These are phyloP conservation scores for Caretta caretta DNA, from an alignment of 2,113 vertebrate species.

Conservation along the genomic window DNA sequence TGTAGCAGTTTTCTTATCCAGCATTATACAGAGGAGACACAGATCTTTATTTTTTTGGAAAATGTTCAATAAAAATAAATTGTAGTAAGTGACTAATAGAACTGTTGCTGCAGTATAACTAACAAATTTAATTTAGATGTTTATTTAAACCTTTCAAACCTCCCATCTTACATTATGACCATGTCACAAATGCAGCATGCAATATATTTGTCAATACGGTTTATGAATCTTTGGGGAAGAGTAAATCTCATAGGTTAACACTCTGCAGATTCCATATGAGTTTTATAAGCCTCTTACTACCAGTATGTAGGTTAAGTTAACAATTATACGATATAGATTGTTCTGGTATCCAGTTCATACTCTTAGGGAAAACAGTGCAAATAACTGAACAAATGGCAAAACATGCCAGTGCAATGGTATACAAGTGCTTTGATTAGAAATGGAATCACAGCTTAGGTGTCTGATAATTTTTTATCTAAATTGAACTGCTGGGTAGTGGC, in stretches of 20 bases:
- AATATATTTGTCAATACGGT: slow-evolving; percentile 51
- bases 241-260: slow-evolving; percentile 12
- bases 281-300: slow-evolving; percentile 21
- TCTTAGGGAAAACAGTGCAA: fast-evolving
- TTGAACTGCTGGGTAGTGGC: fast-evolving
- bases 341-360: not conserved
- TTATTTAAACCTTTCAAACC: slow-evolving; percentile 62
- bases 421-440: not conserved
- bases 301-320: slow-evolving; percentile 41
- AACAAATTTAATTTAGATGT: slow-evolving; percentile 41
- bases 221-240: slow-evolving; percentile 47
- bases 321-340: not conserved
- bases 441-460: fast-evolving
- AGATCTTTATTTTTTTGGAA: slow-evolving; percentile 31
- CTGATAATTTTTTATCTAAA: not conserved
- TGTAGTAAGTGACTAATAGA: not conserved
- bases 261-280: not conserved
- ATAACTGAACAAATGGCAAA: fast-evolving
- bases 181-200: slow-evolving; percentile 25
- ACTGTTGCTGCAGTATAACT: not conserved
- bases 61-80: slow-evolving; percentile 56
- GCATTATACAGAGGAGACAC: not conserved
- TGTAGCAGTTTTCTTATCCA: not conserved
- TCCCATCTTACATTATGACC: slow-evolving; percentile 1
- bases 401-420: fast-evolving